phyloP scores from a whole-genome alignment of 2,797 vertebrate species.

The Taeniopygia guttata region DNA sequence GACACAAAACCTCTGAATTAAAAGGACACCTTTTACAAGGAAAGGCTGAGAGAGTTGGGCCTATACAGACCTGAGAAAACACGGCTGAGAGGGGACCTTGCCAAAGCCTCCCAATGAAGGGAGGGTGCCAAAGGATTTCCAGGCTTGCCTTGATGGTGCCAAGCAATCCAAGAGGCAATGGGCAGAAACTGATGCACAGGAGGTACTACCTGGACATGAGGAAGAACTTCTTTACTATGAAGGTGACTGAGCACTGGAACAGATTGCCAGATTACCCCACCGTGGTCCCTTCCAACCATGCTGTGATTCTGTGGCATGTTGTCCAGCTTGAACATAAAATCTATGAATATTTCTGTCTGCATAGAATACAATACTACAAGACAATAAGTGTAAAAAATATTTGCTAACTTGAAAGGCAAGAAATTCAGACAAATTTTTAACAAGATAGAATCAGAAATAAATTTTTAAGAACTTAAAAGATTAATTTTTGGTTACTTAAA shows the following conservation, averaged over 20 bases:
- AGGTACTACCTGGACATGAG: neutral
- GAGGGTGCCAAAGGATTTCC: neutral
- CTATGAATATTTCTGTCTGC: neutral
- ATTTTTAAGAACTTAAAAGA: neutral
- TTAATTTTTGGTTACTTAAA: neutral
- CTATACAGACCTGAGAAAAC: neutral
- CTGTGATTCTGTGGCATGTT: neutral
- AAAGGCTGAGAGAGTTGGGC: neutral
- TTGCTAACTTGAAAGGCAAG: neutral
- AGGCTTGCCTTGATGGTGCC: neutral
- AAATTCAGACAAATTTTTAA: neutral
- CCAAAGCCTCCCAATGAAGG: neutral
- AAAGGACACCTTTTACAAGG: neutral
- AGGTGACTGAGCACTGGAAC: neutral
- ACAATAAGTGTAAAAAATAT: neutral
- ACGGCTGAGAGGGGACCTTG: rapidly evolving
- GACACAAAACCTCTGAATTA: neutral
- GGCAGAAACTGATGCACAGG: neutral
- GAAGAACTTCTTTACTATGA: neutral
- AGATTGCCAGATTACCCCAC: neutral
- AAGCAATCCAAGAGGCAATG: neutral
- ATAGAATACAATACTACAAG: neutral
- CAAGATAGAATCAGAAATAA: neutral
- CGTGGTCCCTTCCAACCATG: neutral
- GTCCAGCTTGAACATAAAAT: neutral